Evolutionary conservation across 2,113 vertebrate species (phyloP), one percentile per base, ranked within the genome.

Genomic region (Casuarius casuarius): DNA sequence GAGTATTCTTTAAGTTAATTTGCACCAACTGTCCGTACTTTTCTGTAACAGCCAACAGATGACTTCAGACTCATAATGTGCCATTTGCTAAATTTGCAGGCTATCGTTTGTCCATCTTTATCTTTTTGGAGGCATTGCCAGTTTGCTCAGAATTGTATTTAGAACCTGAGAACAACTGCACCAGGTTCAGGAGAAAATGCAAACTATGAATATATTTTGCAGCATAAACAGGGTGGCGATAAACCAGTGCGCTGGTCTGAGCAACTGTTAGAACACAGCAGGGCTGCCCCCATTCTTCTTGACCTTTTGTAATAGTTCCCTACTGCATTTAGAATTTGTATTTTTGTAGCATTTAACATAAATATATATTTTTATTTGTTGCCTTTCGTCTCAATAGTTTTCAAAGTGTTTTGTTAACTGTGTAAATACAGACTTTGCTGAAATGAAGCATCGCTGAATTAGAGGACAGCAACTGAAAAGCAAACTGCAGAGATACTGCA

Each of bases 101-200:
- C 35, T n/a, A 26, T 31, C 20, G 6, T 49, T 25, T 74, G 38
- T 51, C 87, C 0, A 35, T 90, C 71, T 92, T 79, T 67, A 86
- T 59, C 33, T 77, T 62, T 67, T 88, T 73, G 76, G 25, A 91
- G 52, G 29, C 71, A 73, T 73, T 87, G 31, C 62, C 29, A 22
- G 11, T 85, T 91, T 73, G 49, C 20, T 90, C 78, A 70, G 84
- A 79, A 66, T 85, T 96, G 71, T 95, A 52, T 93, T 86, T 63
- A 84, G 56, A 91, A 20, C 28, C 71, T 84, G 28, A 73, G 75
- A 94, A 67, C 84, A 89, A 54, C 56, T 73, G 42, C 81, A 61
- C 12, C 15, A 63, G 28, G 77, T 84, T 95, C 66, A 59, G n/a
- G 48, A 84, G 23, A 68, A 87, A 75, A 52, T 65, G 28, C 42